Evolutionary conservation across 2,113 vertebrate species (phyloP), one percentile per base, ranked within the genome.

Genomic region (Callipepla californica): DNA sequence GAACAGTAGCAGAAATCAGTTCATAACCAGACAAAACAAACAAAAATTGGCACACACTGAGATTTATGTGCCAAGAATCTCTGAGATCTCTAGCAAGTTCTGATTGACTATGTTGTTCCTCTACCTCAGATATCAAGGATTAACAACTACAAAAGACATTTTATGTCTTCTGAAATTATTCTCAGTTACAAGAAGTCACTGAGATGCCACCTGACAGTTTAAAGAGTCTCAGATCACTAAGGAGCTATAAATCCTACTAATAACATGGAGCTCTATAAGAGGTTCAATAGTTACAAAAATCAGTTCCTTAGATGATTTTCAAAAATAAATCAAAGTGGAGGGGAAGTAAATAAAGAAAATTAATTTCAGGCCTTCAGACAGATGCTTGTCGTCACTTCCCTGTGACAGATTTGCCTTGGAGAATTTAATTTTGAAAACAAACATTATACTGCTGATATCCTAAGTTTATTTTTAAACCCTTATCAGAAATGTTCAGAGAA

Each of bases 381-480:
- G 26, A 85, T 62, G 50, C 34, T 85, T 80, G 17, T 63, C 14
- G 65, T 81, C 61, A 75, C 38, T 72, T 86, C 22, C 32, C 47
- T 32, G 34, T 57, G 61, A 84, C 2, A 9, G 36, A 84, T 61
- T 78, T 80, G 51, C 44, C 66, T 85, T 48, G 25, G 32, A 36
- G 13, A 90, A 89, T 12, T 53, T 72, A 84, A 83, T 92, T 48
- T 30, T 4, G 67, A 59, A 92, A 93, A 65, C 19, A 93, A 74
- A 67, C n/a, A 28, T 34, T 65, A 44, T 28, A 8, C 38, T 81
- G 53, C n/a, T 57, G 57, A 21, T 72, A 25, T 48, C 22, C 30
- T 44, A 53, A 44, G 32, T 42, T 89, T 55, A 15, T 42, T 85
- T 62, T 48, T 28, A 70, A 82, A 77, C 28, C 34, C 2, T 89